Base-by-base conservation (phyloP, 2,797 vertebrate genomes). In the Ataeniobius toweri region DNA sequence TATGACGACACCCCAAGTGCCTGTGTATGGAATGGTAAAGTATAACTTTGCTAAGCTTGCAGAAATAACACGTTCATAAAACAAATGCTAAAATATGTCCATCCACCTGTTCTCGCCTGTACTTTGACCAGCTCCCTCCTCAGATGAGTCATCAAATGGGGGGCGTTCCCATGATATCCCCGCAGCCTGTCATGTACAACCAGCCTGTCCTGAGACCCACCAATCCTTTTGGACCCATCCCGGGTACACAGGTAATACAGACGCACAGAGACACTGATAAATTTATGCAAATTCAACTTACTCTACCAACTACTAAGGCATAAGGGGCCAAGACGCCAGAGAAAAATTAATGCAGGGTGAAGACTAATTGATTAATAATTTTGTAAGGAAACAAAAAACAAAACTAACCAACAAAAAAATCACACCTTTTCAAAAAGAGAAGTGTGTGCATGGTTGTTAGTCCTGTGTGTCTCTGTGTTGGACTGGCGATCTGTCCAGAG, bases 21-120 rank as follows among this genome's bases (percentile, higher is more conserved):
- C 97, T 97, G 92, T 97, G 85, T 98, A 97, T 91, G 96, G 97
- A 96, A 97, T 98, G 97, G 97, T 98, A 96, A 94, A 93, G 20
- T 75, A n/a, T 2, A 13, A 41, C 55, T 7, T 73, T 22, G 5
- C 55, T 22, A 59, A 13, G 31, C 44, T 72, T 28, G 13, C 31
- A 53, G 3, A 74, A 71, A 67, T 55, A 14, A 67, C n/a, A 65
- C 8, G 24, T 26, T 76, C 4, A 20, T 26, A 46, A 8, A 24
- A 44, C 1, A n/a, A 63, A 71, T 36, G 24, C 44, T 73, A 46
- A 46, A 46, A 61, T 5, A 3, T 44, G 16, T 58, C 31, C 55
- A n/a, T 26, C 16, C 36, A 71, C 41, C 39, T 24, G 44, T 26
- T 67, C 24, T 79, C 58, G 71, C 67, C 78, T 81, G 18, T 78